Percentiles rank a stretch among this genome's conserved stretches.
These are phyloP conservation scores for Chaetops frenatus DNA, from an alignment of 2,113 vertebrate genomes.

Conservation along the genomic window DNA sequence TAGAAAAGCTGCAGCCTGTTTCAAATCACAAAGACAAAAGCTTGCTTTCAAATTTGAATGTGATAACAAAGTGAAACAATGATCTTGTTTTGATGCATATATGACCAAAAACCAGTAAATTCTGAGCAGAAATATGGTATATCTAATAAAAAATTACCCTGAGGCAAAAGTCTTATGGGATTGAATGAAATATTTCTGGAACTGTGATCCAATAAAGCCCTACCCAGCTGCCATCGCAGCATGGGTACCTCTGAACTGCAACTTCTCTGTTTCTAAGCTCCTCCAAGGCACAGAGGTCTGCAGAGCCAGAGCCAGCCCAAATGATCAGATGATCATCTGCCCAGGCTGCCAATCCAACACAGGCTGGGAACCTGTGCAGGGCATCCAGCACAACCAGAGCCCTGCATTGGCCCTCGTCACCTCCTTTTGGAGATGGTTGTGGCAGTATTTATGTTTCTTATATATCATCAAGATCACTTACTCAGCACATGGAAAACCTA, in stretches of 20 bases:
- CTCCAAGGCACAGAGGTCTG: neutral
- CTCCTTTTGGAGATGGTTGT: neutral
- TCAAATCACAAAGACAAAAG: neutral
- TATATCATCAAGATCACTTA: neutral
- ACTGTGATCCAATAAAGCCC: neutral
- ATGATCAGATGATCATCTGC: fast-evolving
- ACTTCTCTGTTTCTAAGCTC: neutral
- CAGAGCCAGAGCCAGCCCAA: neutral
- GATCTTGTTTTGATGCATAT: neutral
- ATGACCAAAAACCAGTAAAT: neutral
- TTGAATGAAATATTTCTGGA: neutral
- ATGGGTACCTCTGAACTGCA: fast-evolving
- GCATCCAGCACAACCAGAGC: neutral
- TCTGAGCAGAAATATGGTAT: neutral
- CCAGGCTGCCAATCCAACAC: neutral
- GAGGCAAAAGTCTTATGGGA: neutral
- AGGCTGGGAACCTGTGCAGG: neutral
- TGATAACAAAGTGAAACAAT: neutral
- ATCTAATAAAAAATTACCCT: neutral
- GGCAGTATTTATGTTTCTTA: neutral
- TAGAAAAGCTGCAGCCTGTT: neutral
- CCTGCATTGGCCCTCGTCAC: fast-evolving
- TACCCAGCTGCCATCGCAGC: neutral
- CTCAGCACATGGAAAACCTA: neutral
- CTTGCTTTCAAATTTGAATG: neutral